These are phyloP conservation scores for Garrulus glandarius DNA, from an alignment of 2,797 vertebrate species.

Conservation along the genomic window DNA sequence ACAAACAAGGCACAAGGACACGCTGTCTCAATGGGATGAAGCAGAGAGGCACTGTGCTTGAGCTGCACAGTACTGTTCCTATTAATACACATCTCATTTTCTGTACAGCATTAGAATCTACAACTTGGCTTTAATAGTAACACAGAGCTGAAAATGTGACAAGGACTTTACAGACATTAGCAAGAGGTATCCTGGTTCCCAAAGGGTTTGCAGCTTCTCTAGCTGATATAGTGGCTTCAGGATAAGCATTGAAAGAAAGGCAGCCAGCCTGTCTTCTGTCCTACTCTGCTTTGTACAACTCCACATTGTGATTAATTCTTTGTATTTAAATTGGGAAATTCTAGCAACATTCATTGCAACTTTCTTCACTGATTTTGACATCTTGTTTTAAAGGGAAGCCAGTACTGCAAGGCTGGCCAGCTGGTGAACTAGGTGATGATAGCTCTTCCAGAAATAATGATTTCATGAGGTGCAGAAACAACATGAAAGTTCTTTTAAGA, in stretches of 20 bases:
- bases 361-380: neutral
- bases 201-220: neutral
- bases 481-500: neutral
- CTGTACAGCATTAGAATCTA: neutral
- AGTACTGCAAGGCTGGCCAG: neutral
- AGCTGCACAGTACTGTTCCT: neutral
- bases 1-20: neutral
- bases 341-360: neutral
- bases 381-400: neutral
- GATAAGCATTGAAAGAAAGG: neutral
- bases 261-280: neutral
- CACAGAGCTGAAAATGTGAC: neutral
- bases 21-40: fast-evolving
- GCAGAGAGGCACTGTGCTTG: neutral
- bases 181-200: neutral
- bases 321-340: neutral
- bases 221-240: neutral
- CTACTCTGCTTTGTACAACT: neutral
- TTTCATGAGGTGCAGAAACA: neutral
- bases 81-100: neutral
- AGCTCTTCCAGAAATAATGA: neutral
- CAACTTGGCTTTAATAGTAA: neutral
- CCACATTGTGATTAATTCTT: neutral
- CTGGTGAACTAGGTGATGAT: neutral
- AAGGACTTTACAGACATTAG: neutral